Evolutionary conservation across 1,140 invertebrate genomes (phyloP), one percentile per base, ranked within the genome.

Genomic region (Pectinophora gossypiella): DNA sequence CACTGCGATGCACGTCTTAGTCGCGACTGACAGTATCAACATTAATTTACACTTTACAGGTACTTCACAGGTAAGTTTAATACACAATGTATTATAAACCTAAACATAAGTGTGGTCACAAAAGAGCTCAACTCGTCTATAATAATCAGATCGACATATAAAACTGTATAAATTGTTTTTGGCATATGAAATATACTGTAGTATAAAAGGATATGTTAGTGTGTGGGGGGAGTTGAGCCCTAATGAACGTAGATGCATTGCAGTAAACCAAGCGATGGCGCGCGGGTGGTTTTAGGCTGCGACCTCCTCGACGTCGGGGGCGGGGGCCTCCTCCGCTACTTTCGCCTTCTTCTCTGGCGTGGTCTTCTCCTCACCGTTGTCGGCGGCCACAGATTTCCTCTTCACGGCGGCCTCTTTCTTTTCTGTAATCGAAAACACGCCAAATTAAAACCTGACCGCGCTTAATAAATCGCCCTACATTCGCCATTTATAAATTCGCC

Each of bases 281-380:
- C 58, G 48, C 58, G 36, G 12, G 35, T 40, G 48, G 35, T 42
- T 64, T 91, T 93, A 93, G 87, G 92, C 92, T 59, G 89, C 89
- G 50, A 91, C 90, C 76, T 93, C 91, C 52, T 92, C 90, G 18
- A 90, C 90, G 53, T 90, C 91, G 22, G 89, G 87, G 13, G 89
- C 87, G 9, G 88, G 88, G 40, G 70, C 77, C 56, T 92, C 90
- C 16, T 93, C 92, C 1, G 90, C 91, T 19, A 94, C 79, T 86
- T 93, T 94, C 49, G 91, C 90, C 62, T 94, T 94, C 79, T 94
- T 94, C 64, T 93, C 92, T 13, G 91, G 92, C 62, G 90, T 91
- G 13, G 89, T 90, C 47, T 89, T 91, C 56, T 92, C 91, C 1
- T 76, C 89, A n/a, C 81, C 82, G 27, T 88, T 89, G 23, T 89